These are phyloP conservation scores for Calameuta pallipes DNA, from an alignment of 2,888 invertebrate genomes.

Conservation along the genomic window DNA sequence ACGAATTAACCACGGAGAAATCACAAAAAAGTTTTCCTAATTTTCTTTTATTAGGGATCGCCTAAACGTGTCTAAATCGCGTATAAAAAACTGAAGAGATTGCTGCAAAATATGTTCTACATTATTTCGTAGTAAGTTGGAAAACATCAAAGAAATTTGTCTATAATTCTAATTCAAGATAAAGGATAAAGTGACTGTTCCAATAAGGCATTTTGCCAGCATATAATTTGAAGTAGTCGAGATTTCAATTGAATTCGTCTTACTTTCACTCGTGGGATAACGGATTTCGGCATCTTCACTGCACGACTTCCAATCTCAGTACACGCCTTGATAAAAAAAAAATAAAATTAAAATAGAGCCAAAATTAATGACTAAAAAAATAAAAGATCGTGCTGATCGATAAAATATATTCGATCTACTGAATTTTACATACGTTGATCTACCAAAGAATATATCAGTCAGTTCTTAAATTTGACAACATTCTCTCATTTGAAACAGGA, in stretches of 20 bases:
- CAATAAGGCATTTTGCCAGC: not conserved
- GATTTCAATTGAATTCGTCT: constrained; percentile 42
- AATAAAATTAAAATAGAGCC: not conserved
- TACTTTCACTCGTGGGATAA: constrained; percentile 43
- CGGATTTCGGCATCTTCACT: constrained; percentile 18
- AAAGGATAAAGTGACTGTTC: not conserved
- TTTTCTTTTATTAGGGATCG: not conserved
- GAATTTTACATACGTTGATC: not conserved
- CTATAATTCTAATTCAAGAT: not conserved
- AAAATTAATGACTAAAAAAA: not conserved
- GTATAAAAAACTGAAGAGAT: not conserved
- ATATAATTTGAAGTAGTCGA: constrained; percentile 18
- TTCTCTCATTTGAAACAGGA: not conserved
- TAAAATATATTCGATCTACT: not conserved
- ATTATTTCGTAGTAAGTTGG: not conserved
- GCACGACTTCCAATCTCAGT: constrained; percentile 7
- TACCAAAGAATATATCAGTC: not conserved
- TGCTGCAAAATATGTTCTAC: not conserved
- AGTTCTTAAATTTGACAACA: not conserved
- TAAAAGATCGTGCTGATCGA: not conserved
- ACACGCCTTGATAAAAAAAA: not conserved
- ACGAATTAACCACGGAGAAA: not conserved
- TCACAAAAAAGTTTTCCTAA: not conserved
- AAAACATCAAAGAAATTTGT: not conserved
- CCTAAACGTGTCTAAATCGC: not conserved